Percentiles rank a stretch among this genome's conserved stretches.
phyloP scores from a whole-genome alignment of 2,888 invertebrate species.

The Abscondita cerata region DNA sequence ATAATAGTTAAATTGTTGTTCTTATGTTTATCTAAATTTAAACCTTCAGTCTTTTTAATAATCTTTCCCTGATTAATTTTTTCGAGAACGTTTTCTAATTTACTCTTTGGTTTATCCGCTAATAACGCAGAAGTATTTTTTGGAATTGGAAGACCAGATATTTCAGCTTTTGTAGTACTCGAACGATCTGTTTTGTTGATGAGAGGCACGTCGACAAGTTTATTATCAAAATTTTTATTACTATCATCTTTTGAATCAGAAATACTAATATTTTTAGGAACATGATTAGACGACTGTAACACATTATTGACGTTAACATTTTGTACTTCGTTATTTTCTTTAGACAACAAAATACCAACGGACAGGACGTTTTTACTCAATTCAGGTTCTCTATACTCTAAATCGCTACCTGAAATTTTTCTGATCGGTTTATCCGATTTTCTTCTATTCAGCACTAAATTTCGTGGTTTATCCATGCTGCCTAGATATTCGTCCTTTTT shows the following conservation, averaged over 20 bases:
- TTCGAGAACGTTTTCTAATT: slow-evolving; percentile 21
- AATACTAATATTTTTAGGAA: slow-evolving; percentile 24
- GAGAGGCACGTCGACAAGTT: slow-evolving; percentile 18
- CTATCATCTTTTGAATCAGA: slow-evolving; percentile 8
- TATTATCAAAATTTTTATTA: slow-evolving; percentile 13
- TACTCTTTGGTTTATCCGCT: slow-evolving; percentile 28
- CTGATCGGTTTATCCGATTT: slow-evolving; percentile 10
- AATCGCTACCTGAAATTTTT: neutral
- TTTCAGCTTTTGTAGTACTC: neutral
- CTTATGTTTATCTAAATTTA: slow-evolving; percentile 24
- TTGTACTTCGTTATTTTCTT: neutral
- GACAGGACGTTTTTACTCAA: neutral
- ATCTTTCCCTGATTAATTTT: slow-evolving; percentile 19
- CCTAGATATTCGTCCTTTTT: neutral
- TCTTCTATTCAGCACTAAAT: neutral
- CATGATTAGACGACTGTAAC: slow-evolving; percentile 12
- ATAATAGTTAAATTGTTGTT: neutral
- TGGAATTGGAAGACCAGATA: slow-evolving; percentile 17
- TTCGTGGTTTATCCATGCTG: neutral
- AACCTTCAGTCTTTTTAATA: slow-evolving; percentile 27
- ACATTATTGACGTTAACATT: slow-evolving; percentile 8
- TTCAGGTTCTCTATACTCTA: neutral
- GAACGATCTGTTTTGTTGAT: slow-evolving; percentile 3
- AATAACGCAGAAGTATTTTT: slow-evolving; percentile 3
- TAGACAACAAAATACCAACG: neutral